Conservation (phyloP, 2,888 invertebrate species). For the Tipula unca region DNA sequence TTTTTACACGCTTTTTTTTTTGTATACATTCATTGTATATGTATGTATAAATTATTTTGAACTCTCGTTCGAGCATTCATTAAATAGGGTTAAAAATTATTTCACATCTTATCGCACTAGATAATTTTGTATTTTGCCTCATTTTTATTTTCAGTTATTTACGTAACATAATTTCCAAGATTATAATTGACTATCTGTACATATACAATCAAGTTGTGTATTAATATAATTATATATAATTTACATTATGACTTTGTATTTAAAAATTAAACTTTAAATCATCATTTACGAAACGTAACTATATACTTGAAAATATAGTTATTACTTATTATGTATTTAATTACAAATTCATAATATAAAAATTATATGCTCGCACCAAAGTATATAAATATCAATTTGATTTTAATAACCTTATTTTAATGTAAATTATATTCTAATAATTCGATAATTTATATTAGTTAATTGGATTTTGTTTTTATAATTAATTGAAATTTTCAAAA, state of each 20-base stretch:
- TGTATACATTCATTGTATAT: too few species aligned
- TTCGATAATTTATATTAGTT: background rate
- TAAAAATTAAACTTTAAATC: background rate
- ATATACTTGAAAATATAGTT: background rate
- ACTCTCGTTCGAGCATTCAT: background rate
- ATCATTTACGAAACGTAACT: background rate
- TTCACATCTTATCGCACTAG: background rate
- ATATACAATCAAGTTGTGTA: background rate
- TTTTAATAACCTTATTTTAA: background rate
- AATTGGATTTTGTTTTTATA: background rate
- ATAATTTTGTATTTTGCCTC: background rate
- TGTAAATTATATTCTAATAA: background rate
- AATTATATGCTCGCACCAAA: background rate
- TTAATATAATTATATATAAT: background rate
- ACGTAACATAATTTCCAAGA: background rate
- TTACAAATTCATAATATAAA: background rate
- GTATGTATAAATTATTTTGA: background rate
- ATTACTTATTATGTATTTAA: background rate
- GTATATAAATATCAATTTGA: background rate
- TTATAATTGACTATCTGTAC: background rate
- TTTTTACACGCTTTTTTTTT: background rate
- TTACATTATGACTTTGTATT: background rate
- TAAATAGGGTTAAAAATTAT: background rate
- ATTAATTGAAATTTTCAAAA: background rate
- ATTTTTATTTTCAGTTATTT: background rate